A percentile compares a stretch with the other conserved stretches of the same genome.
Evolutionary conservation across 2,888 invertebrate genomes (phyloP).

Genomic region (Dyspetes luteomarginatus): DNA sequence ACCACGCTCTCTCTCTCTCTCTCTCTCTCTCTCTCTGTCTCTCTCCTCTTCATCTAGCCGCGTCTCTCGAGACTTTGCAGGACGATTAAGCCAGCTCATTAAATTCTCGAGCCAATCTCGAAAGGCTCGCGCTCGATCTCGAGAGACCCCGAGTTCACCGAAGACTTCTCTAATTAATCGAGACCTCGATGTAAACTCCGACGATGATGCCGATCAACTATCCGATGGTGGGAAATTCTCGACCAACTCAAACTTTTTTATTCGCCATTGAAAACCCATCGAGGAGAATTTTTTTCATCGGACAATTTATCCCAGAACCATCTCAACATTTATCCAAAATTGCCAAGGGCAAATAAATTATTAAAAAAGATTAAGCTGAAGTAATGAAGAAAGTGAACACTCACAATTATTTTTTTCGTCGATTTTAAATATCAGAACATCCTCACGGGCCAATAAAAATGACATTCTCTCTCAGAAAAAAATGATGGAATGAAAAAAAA

Average conservation of each 20-base stretch:
- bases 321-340: too few species aligned
- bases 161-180: slow-evolving; percentile 60
- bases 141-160: slow-evolving; percentile 13
- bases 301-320: not conserved
- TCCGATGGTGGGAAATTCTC: not conserved
- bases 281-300: not conserved
- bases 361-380: too few species aligned
- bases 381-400: too few species aligned
- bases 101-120: slow-evolving; percentile 62
- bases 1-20: not conserved
- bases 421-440: too few species aligned
- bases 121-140: slow-evolving; percentile 49
- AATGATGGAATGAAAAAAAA: too few species aligned
- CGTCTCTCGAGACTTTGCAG: slow-evolving; percentile 48
- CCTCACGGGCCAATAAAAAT: too few species aligned
- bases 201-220: slow-evolving; percentile 3
- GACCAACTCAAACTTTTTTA: not conserved
- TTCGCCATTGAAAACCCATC: not conserved
- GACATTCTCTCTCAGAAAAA: too few species aligned
- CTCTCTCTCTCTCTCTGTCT: slow-evolving; percentile 10
- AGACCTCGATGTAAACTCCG: slow-evolving; percentile 20
- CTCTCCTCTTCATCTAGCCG: slow-evolving; percentile 6
- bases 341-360: too few species aligned
- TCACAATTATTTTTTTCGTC: too few species aligned
- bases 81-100: slow-evolving; percentile 69